phyloP scores from a whole-genome alignment of 2,888 invertebrate species.

The Ashinkailepas kermadecensis region DNA sequence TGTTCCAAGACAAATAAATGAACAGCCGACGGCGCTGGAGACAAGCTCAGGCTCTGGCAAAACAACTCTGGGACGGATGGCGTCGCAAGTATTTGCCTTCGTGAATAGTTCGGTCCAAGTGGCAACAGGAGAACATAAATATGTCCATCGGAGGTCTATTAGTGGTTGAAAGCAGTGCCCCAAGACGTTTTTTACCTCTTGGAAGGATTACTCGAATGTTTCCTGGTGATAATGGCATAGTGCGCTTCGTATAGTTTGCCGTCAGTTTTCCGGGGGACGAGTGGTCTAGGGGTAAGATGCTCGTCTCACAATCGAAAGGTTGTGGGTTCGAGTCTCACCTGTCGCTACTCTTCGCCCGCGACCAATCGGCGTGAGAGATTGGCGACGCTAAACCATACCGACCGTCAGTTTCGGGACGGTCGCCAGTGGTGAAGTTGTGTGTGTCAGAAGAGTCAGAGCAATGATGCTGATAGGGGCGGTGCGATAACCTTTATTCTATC shows the following conservation, averaged over 20 bases:
- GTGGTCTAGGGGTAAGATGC: too few relatives aligned
- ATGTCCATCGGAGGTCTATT: background rate
- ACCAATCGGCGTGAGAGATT: too few relatives aligned
- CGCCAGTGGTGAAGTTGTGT: background rate
- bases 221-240: background rate
- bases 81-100: background rate
- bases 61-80: background rate
- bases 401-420: background rate
- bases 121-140: background rate
- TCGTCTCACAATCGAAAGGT: too few relatives aligned
- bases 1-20: background rate
- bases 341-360: too few relatives aligned
- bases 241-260: background rate
- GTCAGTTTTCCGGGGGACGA: too few relatives aligned
- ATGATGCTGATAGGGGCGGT: too few relatives aligned
- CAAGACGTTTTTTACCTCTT: background rate
- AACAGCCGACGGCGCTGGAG: background rate
- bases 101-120: background rate
- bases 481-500: too few relatives aligned
- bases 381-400: background rate
- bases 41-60: too few relatives aligned
- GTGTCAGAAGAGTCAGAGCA: background rate
- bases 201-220: background rate
- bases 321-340: too few relatives aligned
- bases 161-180: background rate